These are phyloP conservation scores for Antheraea assamensis DNA, from an alignment of 2,888 invertebrate genomes.

Conservation along the genomic window DNA sequence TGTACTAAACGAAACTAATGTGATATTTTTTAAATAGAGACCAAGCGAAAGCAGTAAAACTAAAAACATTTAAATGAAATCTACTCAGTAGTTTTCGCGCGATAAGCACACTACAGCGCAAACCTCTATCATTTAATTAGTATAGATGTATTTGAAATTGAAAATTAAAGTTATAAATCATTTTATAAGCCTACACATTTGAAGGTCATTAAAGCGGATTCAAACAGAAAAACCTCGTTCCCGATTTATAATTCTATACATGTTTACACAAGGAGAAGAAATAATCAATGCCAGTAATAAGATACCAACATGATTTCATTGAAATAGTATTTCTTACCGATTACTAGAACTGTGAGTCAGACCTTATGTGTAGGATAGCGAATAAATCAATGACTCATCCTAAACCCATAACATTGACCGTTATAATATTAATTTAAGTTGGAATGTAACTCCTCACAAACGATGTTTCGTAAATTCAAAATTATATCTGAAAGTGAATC, in stretches of 20 bases:
- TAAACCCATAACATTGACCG: neutral
- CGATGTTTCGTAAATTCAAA: neutral
- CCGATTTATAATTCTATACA: neutral
- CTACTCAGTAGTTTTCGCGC: no score
- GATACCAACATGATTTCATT: slow-evolving; percentile 2
- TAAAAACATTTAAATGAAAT: no score
- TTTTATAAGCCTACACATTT: neutral
- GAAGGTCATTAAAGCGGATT: neutral
- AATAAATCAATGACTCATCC: slow-evolving; percentile 6
- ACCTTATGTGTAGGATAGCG: neutral
- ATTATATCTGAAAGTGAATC: neutral
- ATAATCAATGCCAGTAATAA: neutral
- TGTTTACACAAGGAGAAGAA: neutral
- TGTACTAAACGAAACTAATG: no score
- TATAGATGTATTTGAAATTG: no score
- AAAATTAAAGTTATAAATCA: neutral
- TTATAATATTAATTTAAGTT: neutral
- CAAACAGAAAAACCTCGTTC: neutral
- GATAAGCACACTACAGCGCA: no score
- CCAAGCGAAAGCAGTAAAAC: no score
- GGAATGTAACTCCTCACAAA: neutral
- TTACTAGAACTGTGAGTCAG: neutral
- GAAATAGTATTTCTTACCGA: neutral
- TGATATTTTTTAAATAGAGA: no score
- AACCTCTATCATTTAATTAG: no score